Evolutionary conservation across 2,888 invertebrate species (phyloP), one percentile per base, ranked within the genome.

Genomic region (Graphium colonna): DNA sequence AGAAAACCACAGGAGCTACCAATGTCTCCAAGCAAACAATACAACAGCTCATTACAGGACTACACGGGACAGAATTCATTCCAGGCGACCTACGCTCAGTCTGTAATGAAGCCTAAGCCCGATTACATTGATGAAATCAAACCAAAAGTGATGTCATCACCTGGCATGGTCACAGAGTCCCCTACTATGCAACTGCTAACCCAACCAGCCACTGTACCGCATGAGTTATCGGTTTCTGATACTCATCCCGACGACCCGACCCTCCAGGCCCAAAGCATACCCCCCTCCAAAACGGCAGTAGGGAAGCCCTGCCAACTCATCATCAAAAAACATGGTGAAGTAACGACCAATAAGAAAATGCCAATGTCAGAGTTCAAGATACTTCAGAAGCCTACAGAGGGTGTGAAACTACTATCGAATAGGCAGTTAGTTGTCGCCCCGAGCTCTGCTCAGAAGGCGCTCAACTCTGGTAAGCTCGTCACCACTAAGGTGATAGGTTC

Each of bases 41-140:
- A 78, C 65, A 78, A 75, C 53, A 62, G 63, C n/a, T 61, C 77
- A 1, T 56, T 77, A 59, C 81, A 80, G 58, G 86, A 88, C 18
- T 86, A 82, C 51, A 63, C 78, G 2, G 85, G 79, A 1, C 75
- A 87, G 3, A 82, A 81, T 53, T 79, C 84, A 10, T 90, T 89
- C 67, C 90, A 90, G 67, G 88, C 89, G 9, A 87, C 77, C 58
- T 90, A 89, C 61, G 86, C 89, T 44, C 87, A 90, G 64, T 77
- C 89, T 15, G 67, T 87, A 56, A 81, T 80, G 21, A 84, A 84
- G 68, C 67, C 68, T n/a, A 85, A 84, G 59, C 57, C 71, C 1
- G 86, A 88, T 36, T 82, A 75, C 58, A n/a, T n/a, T n/a, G 64
- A 83, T 17, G 82, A 82, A 39, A 63, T 78, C 16, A 86, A 82